Evolutionary conservation across 2,888 invertebrate genomes (phyloP), one percentile per base, ranked within the genome.

Genomic region (Apodemia mormo): DNA sequence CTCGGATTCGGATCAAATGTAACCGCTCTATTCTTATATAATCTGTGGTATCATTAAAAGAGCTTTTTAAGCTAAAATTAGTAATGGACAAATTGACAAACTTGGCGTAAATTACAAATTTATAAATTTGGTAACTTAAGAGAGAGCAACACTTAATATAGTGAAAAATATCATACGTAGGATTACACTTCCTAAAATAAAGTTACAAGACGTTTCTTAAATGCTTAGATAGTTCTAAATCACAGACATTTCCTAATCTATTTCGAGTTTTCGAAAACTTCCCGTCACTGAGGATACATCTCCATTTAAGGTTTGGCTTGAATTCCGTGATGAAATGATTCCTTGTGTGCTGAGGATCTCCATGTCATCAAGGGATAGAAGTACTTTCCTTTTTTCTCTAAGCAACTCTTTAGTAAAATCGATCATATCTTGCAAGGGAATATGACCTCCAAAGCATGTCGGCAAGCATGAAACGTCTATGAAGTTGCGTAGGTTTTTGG

Each of bases 391-490:
- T 76, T 95, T 95, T 4, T 92, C 89, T 6, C 88, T 83, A 49
- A 97, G 80, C 76, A 97, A 94, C 54, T 94, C 88, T 77, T 95
- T 95, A 90, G 96, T 97, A 77, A 94, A 89, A 67, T 93, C 93
- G 14, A 97, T 94, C 96, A 97, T 97, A 74, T 96, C 95, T 40
- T 94, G 91, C 82, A 95, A 89, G 9, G 96, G 95, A 78, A 96
- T 94, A 5, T 90, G 87, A 1, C 97, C 97, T 0, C 97, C 97
- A 81, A 96, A 95, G 77, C 95, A 95, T 40, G 94, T 91, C 0
- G 97, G 97, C 61, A 97, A 88, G 72, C 96, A 95, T 12, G 92
- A 90, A 0, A 90, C 79, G 76, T 96, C 95, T 2, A 97, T 84
- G 67, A 90, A 84, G 74, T 95, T 94, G 74, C 94, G 93, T 9